These are phyloP conservation scores for Rynchops niger DNA, from an alignment of 2,113 vertebrate species.

Conservation along the genomic window DNA sequence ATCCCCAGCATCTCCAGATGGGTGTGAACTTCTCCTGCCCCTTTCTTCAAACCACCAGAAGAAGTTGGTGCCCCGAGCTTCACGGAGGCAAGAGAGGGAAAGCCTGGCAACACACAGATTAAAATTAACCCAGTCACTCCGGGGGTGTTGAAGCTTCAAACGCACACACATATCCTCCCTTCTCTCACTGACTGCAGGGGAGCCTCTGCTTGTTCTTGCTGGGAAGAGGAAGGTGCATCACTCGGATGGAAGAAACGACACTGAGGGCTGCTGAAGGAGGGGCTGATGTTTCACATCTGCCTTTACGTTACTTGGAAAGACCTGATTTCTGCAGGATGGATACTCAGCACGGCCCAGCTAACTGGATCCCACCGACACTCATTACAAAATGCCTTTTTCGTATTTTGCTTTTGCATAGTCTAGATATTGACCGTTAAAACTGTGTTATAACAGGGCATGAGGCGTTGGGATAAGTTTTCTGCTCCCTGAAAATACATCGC, in stretches of 20 bases:
- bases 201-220: background rate
- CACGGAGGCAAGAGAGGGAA: background rate
- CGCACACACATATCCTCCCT: background rate
- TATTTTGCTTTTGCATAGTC: background rate
- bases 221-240: background rate
- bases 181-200: background rate
- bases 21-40: background rate
- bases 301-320: background rate
- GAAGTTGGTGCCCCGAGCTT: background rate
- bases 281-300: background rate
- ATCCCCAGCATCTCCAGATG: background rate
- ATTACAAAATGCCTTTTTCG: background rate
- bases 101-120: background rate
- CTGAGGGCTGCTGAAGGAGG: background rate
- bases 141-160: background rate
- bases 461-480: background rate
- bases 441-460: background rate
- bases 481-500: background rate
- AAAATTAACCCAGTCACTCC: background rate
- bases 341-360: background rate
- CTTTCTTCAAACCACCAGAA: background rate
- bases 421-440: background rate
- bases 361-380: background rate
- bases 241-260: background rate
- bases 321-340: background rate